These are phyloP conservation scores for Chloroclysta siterata DNA, from an alignment of 2,888 invertebrate genomes.

Conservation along the genomic window DNA sequence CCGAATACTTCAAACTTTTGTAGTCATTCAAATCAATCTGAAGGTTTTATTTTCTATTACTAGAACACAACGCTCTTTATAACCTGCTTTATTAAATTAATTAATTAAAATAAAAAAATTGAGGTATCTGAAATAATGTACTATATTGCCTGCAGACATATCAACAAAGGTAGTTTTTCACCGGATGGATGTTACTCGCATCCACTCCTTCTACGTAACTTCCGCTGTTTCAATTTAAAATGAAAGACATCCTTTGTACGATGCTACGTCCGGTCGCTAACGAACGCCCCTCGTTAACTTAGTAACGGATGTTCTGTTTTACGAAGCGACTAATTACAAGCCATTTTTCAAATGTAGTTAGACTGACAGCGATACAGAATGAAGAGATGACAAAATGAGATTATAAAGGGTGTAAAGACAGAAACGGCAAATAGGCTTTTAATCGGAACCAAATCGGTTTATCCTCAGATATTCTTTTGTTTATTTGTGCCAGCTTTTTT, in stretches of 20 bases:
- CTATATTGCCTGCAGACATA: neutral
- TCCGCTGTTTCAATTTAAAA: slow-evolving; percentile 8
- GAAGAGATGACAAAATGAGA: too few relatives aligned
- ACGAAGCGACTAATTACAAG: slow-evolving; percentile 18
- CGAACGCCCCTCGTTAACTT: slow-evolving; percentile 13
- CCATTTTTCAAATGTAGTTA: slow-evolving; percentile 10
- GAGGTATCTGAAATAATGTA: too few relatives aligned
- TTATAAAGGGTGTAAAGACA: neutral
- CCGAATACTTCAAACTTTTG: too few relatives aligned
- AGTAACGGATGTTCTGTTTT: slow-evolving; percentile 11
- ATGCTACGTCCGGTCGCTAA: slow-evolving; percentile 13
- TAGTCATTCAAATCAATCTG: too few relatives aligned
- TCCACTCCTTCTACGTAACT: neutral
- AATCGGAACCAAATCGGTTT: neutral
- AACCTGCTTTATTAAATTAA: too few relatives aligned
- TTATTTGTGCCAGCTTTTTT: too few relatives aligned
- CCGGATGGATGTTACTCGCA: neutral
- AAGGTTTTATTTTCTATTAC: too few relatives aligned
- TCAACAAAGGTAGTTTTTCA: neutral
- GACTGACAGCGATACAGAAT: slow-evolving; percentile 5
- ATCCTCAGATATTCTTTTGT: too few relatives aligned
- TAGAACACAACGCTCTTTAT: too few relatives aligned
- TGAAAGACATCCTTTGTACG: slow-evolving; percentile 9
- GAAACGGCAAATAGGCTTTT: neutral
- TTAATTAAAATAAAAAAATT: too few relatives aligned